Conservation (phyloP, 1,140 invertebrate genomes). For the Anadara kagoshimensis region DNA sequence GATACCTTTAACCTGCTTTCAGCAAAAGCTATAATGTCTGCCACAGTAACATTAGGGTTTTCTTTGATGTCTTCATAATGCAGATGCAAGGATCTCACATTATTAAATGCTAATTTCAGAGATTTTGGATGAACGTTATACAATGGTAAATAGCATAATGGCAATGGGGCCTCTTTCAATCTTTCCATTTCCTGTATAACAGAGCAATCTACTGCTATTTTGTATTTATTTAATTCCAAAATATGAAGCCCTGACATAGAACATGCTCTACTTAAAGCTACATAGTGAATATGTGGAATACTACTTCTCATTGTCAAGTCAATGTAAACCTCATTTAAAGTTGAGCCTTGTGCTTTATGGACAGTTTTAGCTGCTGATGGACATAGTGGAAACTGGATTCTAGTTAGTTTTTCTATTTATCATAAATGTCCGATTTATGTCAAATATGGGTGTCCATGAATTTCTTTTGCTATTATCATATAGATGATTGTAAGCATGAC, state of each 20-base stretch:
- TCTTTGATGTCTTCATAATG: conserved; percentile 14
- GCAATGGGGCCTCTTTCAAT: not conserved
- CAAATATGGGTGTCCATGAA: no score
- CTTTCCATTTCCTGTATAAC: conserved; percentile 44
- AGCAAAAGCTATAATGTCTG: conserved; percentile 21
- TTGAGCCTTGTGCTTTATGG: no score
- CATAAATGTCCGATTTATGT: no score
- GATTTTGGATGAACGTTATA: not conserved
- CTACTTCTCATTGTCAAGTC: no score
- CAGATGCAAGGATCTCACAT: conserved; percentile 23
- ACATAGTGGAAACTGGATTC: no score
- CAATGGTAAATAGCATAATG: not conserved
- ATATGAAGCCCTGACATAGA: conserved; percentile 23
- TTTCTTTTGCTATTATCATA: not conserved
- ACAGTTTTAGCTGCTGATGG: no score
- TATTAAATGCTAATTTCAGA: conserved; percentile 18
- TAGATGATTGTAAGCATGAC: not conserved
- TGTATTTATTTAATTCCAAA: conserved; percentile 22
- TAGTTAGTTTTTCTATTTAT: no score
- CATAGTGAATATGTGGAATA: conserved; percentile 42
- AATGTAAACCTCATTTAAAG: no score
- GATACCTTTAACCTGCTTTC: conserved; percentile 7
- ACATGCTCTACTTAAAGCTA: conserved; percentile 32
- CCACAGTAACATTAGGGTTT: not conserved
- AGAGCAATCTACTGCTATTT: conserved; percentile 19